Evolutionary conservation across 2,888 invertebrate genomes (phyloP).

Genomic region (Lycia hirtaria): DNA sequence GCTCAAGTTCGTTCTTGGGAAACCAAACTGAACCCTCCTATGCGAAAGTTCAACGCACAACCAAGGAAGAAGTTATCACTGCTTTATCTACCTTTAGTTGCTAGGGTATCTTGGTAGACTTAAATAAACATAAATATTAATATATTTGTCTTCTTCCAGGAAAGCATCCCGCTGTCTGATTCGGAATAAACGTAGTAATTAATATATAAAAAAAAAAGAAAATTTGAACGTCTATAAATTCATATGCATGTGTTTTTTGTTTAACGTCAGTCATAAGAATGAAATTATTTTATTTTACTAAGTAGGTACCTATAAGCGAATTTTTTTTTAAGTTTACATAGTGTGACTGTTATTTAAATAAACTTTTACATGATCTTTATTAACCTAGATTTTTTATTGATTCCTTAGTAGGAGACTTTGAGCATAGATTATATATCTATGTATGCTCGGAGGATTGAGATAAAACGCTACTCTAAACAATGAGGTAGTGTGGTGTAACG

Average conservation of each 20-base stretch:
- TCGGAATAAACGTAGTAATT: slow-evolving; percentile 55
- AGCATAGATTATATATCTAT: too few relatives aligned
- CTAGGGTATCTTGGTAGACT: neutral
- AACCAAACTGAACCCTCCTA: too few relatives aligned
- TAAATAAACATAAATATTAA: neutral
- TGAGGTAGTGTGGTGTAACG: too few relatives aligned
- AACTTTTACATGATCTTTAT: slow-evolving; percentile 45
- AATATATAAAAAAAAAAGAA: neutral
- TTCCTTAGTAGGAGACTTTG: too few relatives aligned
- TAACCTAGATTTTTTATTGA: too few relatives aligned
- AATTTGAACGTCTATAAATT: neutral
- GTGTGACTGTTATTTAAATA: slow-evolving; percentile 44
- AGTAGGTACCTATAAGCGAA: slow-evolving; percentile 71
- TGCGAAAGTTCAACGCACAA: too few relatives aligned
- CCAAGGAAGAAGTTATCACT: too few relatives aligned
- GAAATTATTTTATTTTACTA: slow-evolving; percentile 62
- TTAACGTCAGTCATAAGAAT: slow-evolving; percentile 53
- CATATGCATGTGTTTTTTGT: neutral
- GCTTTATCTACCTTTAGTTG: too few relatives aligned
- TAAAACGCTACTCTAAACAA: too few relatives aligned
- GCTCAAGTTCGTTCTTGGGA: too few relatives aligned
- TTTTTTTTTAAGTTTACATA: slow-evolving; percentile 55
- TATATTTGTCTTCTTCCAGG: slow-evolving; percentile 57
- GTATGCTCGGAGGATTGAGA: too few relatives aligned
- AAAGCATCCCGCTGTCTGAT: slow-evolving; percentile 69